Conservation (phyloP, 2,797 vertebrate genomes). For the Neopelma chrysocephalum region DNA sequence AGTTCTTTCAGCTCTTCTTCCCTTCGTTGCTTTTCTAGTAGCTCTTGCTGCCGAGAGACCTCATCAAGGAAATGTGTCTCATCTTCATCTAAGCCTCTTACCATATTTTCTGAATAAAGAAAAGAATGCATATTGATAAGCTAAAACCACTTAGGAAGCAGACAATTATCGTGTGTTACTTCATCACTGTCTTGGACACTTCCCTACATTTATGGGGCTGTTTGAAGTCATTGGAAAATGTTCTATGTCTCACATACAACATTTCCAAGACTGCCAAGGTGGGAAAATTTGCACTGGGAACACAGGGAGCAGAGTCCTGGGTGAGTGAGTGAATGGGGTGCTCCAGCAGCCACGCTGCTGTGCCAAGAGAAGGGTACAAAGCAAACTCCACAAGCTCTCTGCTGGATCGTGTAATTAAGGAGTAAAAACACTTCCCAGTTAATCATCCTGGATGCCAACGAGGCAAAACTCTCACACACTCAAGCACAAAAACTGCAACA, state of each 20-base stretch:
- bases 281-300: background rate
- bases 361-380: background rate
- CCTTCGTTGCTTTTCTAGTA: constrained; percentile 92
- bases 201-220: too few species aligned
- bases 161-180: background rate
- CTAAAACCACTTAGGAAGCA: background rate
- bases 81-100: constrained; percentile 95
- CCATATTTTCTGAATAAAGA: constrained; percentile 92
- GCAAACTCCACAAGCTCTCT: background rate
- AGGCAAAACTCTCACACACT: background rate
- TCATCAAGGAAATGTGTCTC: constrained; percentile 95
- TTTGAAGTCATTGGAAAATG: too few species aligned
- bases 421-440: background rate
- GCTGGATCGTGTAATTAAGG: background rate
- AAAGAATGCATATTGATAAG: background rate
- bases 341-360: background rate
- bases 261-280: background rate
- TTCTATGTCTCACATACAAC: background rate
- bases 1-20: constrained; percentile 93
- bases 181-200: background rate
- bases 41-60: constrained; percentile 93
- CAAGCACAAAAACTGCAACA: background rate
- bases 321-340: background rate
- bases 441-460: background rate
- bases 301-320: accelerated